Evolutionary conservation across 2,113 vertebrate genomes (phyloP).

Genomic region (Prionailurus viverrinus): DNA sequence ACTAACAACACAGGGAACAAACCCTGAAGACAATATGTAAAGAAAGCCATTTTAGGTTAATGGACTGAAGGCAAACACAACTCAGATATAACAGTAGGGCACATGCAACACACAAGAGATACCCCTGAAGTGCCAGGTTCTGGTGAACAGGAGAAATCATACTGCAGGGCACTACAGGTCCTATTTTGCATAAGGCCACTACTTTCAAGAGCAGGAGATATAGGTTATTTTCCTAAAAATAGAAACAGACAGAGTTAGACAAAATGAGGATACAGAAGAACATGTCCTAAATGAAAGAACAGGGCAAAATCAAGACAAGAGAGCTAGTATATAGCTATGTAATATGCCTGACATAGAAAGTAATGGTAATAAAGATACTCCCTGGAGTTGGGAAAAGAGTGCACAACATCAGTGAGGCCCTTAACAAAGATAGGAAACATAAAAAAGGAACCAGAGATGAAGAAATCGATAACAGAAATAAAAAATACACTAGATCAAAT

Average conservation of each 20-base stretch:
- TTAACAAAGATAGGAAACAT: not conserved
- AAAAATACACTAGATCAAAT: not conserved
- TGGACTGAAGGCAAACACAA: not conserved
- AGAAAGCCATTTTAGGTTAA: not conserved
- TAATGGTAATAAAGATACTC: not conserved
- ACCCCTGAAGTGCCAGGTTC: not conserved
- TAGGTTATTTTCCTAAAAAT: not conserved
- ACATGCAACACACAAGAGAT: not conserved
- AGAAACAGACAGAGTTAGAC: not conserved
- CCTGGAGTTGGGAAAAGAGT: not conserved
- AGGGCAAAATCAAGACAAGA: not conserved
- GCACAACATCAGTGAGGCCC: not conserved
- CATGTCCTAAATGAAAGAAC: not conserved
- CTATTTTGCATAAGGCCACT: not conserved
- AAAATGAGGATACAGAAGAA: not conserved
- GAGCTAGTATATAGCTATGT: not conserved
- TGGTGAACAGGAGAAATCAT: not conserved
- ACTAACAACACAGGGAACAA: not conserved
- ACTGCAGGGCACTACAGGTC: not conserved
- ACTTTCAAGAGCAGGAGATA: not conserved
- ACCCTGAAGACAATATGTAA: not conserved
- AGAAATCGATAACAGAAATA: not conserved
- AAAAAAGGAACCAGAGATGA: not conserved
- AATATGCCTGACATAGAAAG: not conserved
- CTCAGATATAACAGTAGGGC: not conserved